Base-by-base conservation (phyloP, 2,797 vertebrate genomes). In the Salarias fasciatus region DNA sequence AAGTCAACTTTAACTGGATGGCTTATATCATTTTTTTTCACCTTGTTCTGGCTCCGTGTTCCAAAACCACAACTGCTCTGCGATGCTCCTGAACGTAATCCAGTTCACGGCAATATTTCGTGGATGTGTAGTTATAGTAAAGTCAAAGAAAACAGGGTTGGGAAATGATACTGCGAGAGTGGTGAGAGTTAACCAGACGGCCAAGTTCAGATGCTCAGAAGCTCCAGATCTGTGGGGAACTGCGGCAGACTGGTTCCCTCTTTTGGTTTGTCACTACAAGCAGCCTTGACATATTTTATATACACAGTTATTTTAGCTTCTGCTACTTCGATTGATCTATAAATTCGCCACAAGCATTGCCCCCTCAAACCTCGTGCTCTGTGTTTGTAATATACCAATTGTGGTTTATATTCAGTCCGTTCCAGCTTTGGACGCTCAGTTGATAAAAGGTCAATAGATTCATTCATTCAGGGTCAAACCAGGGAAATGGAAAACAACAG, bases 401-500 rank as follows among this genome's bases (percentile, higher is more conserved):
- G n/a, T n/a, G n/a, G 31, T 56, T 63, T 45, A 41, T 65, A 30
- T 56, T 64, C 58, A 53, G 18, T 50, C 37, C 31, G 28, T 55
- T 64, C 52, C 33, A 24, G n/a, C n/a, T n/a, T n/a, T n/a, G n/a
- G n/a, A n/a, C n/a, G n/a, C n/a, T n/a, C n/a, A n/a, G n/a, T n/a
- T n/a, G n/a, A n/a, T 24, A 18, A 3, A 24, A 24, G 18, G 18
- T 28, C 33, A 35, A 35, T 35, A 35, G 35, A 35, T 24, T 24
- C 18, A 75, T 83, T 82, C 71, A 74, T 65, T 66, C 66, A 48
- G 63, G 75, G 77, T 83, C 76, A 83, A 72, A 70, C 56, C 48
- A 60, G 75, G 66, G 67, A 56, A 72, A 77, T 57, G 59, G 70
- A 73, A 85, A 86, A 83, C 79, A 81, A 60, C 74, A 86, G 77